Conservation (phyloP, 2,113 vertebrate species). For the Boleophthalmus pectinirostris region DNA sequence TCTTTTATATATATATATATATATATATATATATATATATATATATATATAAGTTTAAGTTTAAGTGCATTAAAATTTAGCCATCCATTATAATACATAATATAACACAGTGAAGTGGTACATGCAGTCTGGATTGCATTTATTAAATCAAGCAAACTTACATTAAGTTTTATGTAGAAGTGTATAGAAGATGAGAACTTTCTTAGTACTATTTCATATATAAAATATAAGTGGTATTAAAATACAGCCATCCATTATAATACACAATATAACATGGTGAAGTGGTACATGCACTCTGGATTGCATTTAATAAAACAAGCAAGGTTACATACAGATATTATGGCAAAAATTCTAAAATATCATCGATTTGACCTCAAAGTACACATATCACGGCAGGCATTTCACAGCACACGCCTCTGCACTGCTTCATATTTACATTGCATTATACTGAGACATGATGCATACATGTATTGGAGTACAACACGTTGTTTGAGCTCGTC, state of each 20-base stretch:
- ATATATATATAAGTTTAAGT: not conserved
- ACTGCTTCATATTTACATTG: not conserved
- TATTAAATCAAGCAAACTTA: too few species aligned
- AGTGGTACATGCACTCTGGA: not conserved
- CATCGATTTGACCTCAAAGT: not conserved
- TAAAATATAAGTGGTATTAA: not conserved
- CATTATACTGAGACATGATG: not conserved
- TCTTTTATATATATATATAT: too few species aligned
- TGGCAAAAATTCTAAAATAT: not conserved
- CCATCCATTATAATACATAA: not conserved
- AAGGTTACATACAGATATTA: not conserved
- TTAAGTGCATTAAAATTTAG: not conserved
- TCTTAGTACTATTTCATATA: not conserved
- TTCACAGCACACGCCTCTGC: not conserved
- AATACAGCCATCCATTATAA: not conserved
- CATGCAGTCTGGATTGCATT: too few species aligned
- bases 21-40: too few species aligned
- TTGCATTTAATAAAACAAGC: not conserved
- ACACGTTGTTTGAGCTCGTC: not conserved
- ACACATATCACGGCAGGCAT: not conserved
- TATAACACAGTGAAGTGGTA: too few species aligned
- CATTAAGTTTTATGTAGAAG: too few species aligned
- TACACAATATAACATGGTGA: not conserved
- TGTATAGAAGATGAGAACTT: too few species aligned
- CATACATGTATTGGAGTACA: not conserved